phyloP scores from a whole-genome alignment of 2,888 invertebrate genomes.

The Dryobota labecula region DNA sequence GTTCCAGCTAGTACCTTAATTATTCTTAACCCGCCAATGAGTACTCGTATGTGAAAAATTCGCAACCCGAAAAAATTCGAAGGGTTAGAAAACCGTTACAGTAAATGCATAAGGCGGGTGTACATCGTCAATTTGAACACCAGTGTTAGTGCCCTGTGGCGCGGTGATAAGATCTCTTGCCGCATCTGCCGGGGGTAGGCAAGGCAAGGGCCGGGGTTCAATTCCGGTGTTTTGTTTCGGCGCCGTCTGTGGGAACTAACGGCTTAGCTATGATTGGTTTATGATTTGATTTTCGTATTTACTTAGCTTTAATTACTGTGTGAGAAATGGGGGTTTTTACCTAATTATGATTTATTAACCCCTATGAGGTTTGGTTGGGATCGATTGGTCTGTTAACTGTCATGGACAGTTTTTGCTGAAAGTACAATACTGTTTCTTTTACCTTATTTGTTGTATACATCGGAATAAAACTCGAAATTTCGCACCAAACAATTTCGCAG shows the following conservation, averaged over 20 bases:
- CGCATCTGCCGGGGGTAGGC: slow-evolving; percentile 84
- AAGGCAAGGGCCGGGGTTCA: slow-evolving; percentile 82
- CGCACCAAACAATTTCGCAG: slow-evolving; percentile 61
- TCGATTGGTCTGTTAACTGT: slow-evolving; percentile 12
- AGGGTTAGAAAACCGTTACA: slow-evolving; percentile 85
- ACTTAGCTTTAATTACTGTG: slow-evolving; percentile 64
- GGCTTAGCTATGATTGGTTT: slow-evolving; percentile 81
- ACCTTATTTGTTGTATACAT: slow-evolving; percentile 8
- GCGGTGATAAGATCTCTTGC: slow-evolving; percentile 85
- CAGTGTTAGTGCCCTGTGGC: slow-evolving; percentile 81
- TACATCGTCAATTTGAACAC: slow-evolving; percentile 82
- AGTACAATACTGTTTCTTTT: neutral
- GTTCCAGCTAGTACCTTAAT: slow-evolving; percentile 33
- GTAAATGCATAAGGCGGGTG: slow-evolving; percentile 81
- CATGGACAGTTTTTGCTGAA: neutral
- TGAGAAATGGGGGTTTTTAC: slow-evolving; percentile 54
- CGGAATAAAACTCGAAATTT: slow-evolving; percentile 61
- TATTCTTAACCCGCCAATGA: slow-evolving; percentile 40
- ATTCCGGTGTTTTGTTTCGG: slow-evolving; percentile 85
- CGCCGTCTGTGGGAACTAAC: slow-evolving; percentile 83
- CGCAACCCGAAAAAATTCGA: slow-evolving; percentile 61
- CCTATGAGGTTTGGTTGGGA: slow-evolving; percentile 40
- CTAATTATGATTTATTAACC: slow-evolving; percentile 57
- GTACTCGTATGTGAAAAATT: slow-evolving; percentile 60
- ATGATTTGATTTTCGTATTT: slow-evolving; percentile 81